Base-by-base conservation (phyloP, 2,888 invertebrate genomes). In the Keiferia lycopersicella region DNA sequence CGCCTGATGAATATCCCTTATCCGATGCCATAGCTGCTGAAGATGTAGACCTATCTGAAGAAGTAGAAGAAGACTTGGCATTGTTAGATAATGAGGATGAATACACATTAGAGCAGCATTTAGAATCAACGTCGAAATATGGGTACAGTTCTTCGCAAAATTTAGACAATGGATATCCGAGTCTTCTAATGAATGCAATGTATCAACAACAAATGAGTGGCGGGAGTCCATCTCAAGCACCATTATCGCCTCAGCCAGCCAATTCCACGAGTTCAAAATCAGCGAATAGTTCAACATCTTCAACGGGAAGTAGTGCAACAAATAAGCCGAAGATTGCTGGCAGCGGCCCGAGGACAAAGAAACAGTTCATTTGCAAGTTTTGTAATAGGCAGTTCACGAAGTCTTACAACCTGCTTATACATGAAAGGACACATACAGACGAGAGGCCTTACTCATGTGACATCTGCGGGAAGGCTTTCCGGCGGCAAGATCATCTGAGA, bases 281-380 rank as follows among this genome's bases (percentile, higher is more conserved):
- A 53, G 87, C 90, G 8, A 88, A 91, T 68, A 88, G 91, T 74
- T 88, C 91, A 51, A 84, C 91, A 62, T 85, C 91, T 7, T 88
- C 91, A 22, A 89, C 88, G 30, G 77, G 85, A 22, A 88, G 91
- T 74, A 87, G 87, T 71, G 84, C 91, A 72, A 86, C 91, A 34
- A 88, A 81, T 76, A 91, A 92, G 78, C 90, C 87, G 69, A 92
- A 92, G 74, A 84, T 89, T 4, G 73, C 86, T 61, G 80, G 84
- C 66, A 86, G 95, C 69, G 96, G 95, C 2, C 95, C 97, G 38
- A 93, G 98, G 69, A 98, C 98, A 41, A 98, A 98, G 91, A 99
- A 99, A 86, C 98, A 99, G 87, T 99, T 98, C 88, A 99, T 99
- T 80, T 99, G 99, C 93, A 98, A 98, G 90, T 99, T 97, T 91